These are phyloP conservation scores for Schmidtea mediterranea DNA, from an alignment of 1,140 invertebrate species.

Conservation along the genomic window DNA sequence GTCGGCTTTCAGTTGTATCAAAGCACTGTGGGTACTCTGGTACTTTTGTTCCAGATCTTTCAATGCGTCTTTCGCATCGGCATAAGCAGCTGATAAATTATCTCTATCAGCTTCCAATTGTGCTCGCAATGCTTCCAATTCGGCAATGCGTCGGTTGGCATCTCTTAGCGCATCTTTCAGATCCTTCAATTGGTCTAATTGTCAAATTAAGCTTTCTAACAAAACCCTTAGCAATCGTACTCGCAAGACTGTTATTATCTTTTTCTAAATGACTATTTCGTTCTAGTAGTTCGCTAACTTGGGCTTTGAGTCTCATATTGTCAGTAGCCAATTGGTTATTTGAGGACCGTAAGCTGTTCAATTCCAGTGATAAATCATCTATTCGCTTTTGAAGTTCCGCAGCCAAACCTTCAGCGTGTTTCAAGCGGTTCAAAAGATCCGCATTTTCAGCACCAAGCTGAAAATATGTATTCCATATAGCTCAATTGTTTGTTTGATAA, in stretches of 20 bases:
- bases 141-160: not conserved
- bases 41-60: not conserved
- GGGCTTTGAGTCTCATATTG: not conserved
- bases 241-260: conserved; percentile 2
- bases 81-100: not conserved
- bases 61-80: not conserved
- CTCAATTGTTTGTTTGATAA: too few species aligned
- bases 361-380: not conserved
- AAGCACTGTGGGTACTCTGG: not conserved
- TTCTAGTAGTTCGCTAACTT: not conserved
- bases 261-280: not conserved
- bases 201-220: too few species aligned
- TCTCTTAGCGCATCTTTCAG: not conserved
- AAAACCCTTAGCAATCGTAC: too few species aligned
- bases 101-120: conserved; percentile 3
- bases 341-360: not conserved
- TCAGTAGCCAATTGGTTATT: not conserved
- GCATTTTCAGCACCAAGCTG: not conserved
- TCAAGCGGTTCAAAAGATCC: not conserved
- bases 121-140: not conserved
- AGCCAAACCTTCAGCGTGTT: not conserved
- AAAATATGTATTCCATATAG: too few species aligned
- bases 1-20: not conserved
- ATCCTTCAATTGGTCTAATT: conserved; percentile 1
- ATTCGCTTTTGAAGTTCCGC: not conserved